These are phyloP conservation scores for Prunella strophiata DNA, from an alignment of 2,797 vertebrate species.

Conservation along the genomic window DNA sequence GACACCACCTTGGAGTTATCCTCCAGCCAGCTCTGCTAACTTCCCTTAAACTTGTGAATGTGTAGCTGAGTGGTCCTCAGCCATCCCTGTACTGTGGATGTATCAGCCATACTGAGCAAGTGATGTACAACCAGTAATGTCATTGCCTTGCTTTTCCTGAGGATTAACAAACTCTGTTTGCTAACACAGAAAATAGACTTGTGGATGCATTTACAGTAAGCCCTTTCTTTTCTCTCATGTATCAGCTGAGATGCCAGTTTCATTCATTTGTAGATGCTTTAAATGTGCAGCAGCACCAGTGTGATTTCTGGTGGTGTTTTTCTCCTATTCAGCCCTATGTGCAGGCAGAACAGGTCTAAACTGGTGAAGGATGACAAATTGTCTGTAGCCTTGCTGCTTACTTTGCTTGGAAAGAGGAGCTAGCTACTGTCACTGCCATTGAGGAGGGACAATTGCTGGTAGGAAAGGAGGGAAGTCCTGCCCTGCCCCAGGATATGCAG, in stretches of 20 bases:
- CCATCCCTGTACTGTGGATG: not conserved
- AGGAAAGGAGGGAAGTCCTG: not conserved
- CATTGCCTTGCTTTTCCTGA: not conserved
- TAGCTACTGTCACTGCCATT: not conserved
- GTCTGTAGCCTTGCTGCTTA: not conserved
- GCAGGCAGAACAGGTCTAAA: not conserved
- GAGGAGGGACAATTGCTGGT: not conserved
- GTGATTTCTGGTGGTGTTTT: not conserved
- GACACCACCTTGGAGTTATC: not conserved
- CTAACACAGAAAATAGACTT: not conserved
- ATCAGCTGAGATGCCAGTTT: not conserved
- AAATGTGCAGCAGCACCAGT: not conserved
- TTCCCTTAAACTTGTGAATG: not conserved
- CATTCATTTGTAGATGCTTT: not conserved
- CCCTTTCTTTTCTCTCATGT: not conserved
- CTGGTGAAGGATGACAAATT: not conserved
- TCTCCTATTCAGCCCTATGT: not conserved
- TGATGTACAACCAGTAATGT: not conserved
- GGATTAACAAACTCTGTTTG: not conserved
- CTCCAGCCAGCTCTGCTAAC: not conserved
- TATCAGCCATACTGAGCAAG: not conserved
- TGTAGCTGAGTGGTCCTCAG: not conserved
- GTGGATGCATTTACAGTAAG: not conserved
- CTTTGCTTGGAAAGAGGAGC: not conserved
- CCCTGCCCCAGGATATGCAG: not conserved